phyloP scores from a whole-genome alignment of 2,113 vertebrate species.

The Sapayoa aenigma region DNA sequence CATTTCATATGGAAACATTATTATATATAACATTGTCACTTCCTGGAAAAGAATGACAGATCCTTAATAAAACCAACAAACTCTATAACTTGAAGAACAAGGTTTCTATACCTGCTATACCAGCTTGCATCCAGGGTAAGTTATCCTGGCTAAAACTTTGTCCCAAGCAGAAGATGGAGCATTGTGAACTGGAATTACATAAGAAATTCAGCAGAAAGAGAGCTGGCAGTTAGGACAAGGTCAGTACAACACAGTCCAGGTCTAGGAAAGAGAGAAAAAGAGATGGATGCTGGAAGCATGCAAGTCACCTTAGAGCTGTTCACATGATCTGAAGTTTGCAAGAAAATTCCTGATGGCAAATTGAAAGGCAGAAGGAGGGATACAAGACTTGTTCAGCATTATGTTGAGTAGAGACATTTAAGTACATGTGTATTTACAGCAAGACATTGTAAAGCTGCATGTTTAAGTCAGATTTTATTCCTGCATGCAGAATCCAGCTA shows the following conservation, averaged over 20 bases:
- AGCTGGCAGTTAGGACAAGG: not conserved
- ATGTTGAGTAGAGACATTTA: not conserved
- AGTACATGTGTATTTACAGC: not conserved
- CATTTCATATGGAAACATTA: not conserved
- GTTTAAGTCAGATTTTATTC: not conserved
- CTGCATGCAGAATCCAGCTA: not conserved
- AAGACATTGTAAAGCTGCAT: not conserved
- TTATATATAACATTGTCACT: not conserved
- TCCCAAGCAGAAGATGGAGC: not conserved
- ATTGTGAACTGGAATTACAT: not conserved
- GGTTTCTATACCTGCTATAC: not conserved
- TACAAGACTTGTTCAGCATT: not conserved
- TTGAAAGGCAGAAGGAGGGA: not conserved
- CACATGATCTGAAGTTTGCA: rapidly evolving
- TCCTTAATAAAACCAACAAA: not conserved
- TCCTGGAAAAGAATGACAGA: not conserved
- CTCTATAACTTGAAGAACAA: not conserved
- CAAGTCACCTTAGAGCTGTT: not conserved
- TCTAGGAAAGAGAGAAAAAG: not conserved
- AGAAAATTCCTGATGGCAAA: not conserved
- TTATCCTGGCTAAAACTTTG: not conserved
- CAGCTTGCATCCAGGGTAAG: not conserved
- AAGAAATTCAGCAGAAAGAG: not conserved
- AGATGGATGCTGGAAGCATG: not conserved
- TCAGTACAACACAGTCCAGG: not conserved